phyloP scores from a whole-genome alignment of 2,888 invertebrate genomes.

The Apodemia hepburni region DNA sequence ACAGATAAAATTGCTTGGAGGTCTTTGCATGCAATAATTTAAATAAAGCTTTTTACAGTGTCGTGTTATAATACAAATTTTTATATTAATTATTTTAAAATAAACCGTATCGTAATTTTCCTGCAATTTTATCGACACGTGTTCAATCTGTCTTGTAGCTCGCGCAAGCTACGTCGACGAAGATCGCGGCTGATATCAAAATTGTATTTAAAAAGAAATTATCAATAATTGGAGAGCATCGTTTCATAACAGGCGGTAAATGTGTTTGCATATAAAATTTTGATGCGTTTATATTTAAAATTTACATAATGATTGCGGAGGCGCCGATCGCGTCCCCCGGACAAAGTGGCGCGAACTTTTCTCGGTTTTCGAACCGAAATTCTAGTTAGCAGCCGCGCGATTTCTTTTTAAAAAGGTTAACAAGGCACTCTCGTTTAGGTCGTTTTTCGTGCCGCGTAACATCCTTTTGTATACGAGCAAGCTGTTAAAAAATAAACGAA shows the following conservation, averaged over 20 bases:
- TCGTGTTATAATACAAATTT: neutral
- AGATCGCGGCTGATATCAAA: constrained; percentile 15
- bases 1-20: neutral
- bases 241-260: constrained; percentile 50
- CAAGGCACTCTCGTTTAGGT: constrained; percentile 76
- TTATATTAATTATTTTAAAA: constrained; percentile 54
- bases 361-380: constrained; percentile 77
- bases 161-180: constrained; percentile 8
- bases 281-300: constrained; percentile 52
- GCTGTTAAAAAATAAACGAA: constrained; percentile 81
- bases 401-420: constrained; percentile 79
- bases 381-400: constrained; percentile 76
- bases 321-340: constrained; percentile 66
- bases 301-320: constrained; percentile 74
- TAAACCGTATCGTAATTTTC: constrained; percentile 37
- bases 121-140: constrained; percentile 17
- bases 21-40: constrained; percentile 39
- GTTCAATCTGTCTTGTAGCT: constrained; percentile 8
- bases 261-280: constrained; percentile 46
- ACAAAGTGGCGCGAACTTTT: constrained; percentile 60
- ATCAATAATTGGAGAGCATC: constrained; percentile 49
- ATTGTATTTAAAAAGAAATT: constrained; percentile 28
- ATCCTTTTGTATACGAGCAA: constrained; percentile 77
- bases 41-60: constrained; percentile 36
- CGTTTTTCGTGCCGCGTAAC: constrained; percentile 74